phyloP scores from a whole-genome alignment of 1,140 invertebrate species.

The Xylocopa sonorina region DNA sequence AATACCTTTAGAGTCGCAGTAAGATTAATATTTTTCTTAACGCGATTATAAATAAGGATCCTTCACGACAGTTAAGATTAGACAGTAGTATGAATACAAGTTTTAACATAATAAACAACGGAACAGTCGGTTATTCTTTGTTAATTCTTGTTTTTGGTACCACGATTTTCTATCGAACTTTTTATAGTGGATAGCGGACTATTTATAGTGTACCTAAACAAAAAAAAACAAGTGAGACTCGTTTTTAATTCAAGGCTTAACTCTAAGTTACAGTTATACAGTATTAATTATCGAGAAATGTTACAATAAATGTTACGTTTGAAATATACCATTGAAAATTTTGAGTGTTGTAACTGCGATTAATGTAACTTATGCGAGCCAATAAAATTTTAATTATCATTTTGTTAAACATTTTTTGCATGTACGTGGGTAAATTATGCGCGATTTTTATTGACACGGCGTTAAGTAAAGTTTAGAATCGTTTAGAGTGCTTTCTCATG shows the following conservation, averaged over 20 bases:
- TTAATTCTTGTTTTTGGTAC: background rate
- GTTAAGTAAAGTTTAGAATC: background rate
- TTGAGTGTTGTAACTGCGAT: background rate
- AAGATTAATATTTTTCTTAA: background rate
- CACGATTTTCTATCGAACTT: background rate
- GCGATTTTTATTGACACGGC: background rate
- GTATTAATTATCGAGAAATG: background rate
- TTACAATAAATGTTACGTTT: background rate
- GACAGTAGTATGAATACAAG: background rate
- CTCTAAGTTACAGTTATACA: background rate
- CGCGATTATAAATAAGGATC: background rate
- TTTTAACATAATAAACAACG: constrained; percentile 4
- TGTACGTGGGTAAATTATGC: too few species aligned
- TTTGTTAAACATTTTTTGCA: background rate
- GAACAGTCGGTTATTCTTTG: background rate
- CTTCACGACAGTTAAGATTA: background rate
- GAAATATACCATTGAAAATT: background rate
- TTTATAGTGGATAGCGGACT: background rate
- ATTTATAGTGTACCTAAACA: background rate
- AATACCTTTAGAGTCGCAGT: background rate
- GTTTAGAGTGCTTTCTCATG: background rate
- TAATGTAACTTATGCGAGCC: constrained; percentile 31
- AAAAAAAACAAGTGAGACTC: background rate
- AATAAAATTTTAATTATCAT: constrained; percentile 29
- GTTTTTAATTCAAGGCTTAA: background rate